Base-by-base conservation (phyloP, 2,113 vertebrate genomes). In the Cavia aperea region DNA sequence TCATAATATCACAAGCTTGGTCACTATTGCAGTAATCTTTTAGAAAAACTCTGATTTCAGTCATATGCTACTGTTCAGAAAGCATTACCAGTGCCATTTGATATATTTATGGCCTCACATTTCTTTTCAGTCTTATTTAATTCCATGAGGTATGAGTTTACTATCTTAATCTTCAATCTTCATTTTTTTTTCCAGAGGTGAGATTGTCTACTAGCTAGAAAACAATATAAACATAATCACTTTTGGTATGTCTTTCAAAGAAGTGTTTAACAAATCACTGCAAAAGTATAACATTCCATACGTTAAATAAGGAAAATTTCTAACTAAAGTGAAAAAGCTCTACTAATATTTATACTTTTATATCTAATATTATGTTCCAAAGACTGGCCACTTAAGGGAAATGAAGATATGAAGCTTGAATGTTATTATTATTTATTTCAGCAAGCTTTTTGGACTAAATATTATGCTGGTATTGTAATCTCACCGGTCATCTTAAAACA, bases 401-500 rank as follows among this genome's bases (percentile, higher is more conserved):
- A 68, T 86, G 68, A 92, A 91, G 23, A 88, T 60, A 15, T 0
- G 0, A 63, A 73, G 10, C 24, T 86, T 68, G 2, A 33, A 23
- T 15, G 65, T 43, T 83, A 82, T 81, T 77, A 13, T 43, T 81
- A 88, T 54, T 60, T 86, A 13, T 68, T 89, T 93, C 79, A 29
- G 33, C 43, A 93, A 60, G 18, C 7, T 93, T 73, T 94, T 94
- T 54, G 88, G 43, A 49, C 62, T 86, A 62, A 81, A 56, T 92
- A 11, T 68, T 89, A n/a, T 43, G 54, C 36, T 36, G 4, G 36
- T 89, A 62, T 9, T 87, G 33, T 21, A 93, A 43, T 91, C 92
- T 88, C 46, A 56, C 85, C 94, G 85, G 90, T 95, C 62, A 93
- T 82, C 51, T 88, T 91, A 89, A 63, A 88, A 82, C 26, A 70